phyloP scores from a whole-genome alignment of 2,797 vertebrate genomes.

The Esox masquinongy region DNA sequence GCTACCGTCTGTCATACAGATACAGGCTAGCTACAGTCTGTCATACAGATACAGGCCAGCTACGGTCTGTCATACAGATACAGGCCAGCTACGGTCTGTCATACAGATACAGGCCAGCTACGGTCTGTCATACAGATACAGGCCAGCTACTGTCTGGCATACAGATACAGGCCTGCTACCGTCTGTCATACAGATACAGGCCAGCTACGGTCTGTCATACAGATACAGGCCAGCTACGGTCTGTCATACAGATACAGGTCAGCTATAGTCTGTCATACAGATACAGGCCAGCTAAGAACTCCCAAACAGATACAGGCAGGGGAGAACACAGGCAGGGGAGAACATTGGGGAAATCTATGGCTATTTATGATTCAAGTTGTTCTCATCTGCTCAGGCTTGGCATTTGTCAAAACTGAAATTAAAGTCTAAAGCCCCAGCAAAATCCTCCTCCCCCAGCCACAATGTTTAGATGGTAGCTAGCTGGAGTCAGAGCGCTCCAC shows the following conservation, averaged over 20 bases:
- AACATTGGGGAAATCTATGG: constrained; percentile 37
- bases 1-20: no score
- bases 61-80: no score
- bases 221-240: constrained; percentile 19
- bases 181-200: constrained; percentile 15
- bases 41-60: no score
- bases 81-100: no score
- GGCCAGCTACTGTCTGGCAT: constrained; percentile 21
- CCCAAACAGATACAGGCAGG: background rate
- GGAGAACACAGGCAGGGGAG: background rate
- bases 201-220: constrained; percentile 22
- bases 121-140: no score
- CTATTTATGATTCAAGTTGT: constrained; percentile 43
- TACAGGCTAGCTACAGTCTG: no score
- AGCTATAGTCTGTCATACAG: background rate
- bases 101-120: no score
- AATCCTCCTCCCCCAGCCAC: background rate
- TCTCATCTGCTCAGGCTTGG: constrained; percentile 39
- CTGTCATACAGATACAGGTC: constrained; percentile 9
- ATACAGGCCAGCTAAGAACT: background rate
- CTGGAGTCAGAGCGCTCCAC: constrained; percentile 19
- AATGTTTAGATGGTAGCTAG: background rate
- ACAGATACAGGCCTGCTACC: constrained; percentile 11
- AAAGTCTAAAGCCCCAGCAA: background rate
- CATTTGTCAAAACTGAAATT: constrained; percentile 37